Conservation (phyloP, 2,113 vertebrate genomes). For the Capra hircus region DNA sequence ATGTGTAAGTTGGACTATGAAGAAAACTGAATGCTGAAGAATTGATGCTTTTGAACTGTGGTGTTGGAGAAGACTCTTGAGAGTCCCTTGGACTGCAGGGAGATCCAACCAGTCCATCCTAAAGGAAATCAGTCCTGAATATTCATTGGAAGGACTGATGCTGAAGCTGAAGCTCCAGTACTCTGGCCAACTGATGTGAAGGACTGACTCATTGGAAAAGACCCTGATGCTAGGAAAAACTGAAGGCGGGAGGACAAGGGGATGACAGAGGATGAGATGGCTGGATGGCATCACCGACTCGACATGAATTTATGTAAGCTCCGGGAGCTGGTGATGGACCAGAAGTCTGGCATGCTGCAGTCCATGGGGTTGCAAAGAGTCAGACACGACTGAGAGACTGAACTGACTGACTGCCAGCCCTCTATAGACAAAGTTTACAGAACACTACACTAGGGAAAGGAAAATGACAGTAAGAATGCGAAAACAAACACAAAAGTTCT, state of each 20-base stretch:
- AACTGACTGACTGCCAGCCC: not conserved
- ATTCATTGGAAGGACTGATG: not conserved
- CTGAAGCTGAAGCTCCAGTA: not conserved
- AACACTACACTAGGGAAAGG: not conserved
- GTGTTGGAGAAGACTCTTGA: not conserved
- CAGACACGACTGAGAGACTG: fast-evolving
- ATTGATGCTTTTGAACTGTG: not conserved
- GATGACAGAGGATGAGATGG: not conserved
- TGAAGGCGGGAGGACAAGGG: not conserved
- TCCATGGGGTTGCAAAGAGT: not conserved
- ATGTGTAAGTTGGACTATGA: not conserved
- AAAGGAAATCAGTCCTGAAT: not conserved
- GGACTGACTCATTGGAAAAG: not conserved
- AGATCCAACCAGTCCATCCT: not conserved
- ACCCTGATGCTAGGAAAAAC: not conserved
- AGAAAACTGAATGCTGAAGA: not conserved
- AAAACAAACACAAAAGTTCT: not conserved
- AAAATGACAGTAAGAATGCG: not conserved
- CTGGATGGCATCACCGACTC: not conserved
- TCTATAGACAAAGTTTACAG: not conserved
- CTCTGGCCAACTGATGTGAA: not conserved
- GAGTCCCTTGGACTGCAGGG: not conserved
- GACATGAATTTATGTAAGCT: not conserved
- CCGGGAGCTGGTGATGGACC: not conserved
- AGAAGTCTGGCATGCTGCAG: not conserved